These are phyloP conservation scores for Drosophila quadrilineata DNA, from an alignment of 1,140 invertebrate genomes.

Conservation along the genomic window DNA sequence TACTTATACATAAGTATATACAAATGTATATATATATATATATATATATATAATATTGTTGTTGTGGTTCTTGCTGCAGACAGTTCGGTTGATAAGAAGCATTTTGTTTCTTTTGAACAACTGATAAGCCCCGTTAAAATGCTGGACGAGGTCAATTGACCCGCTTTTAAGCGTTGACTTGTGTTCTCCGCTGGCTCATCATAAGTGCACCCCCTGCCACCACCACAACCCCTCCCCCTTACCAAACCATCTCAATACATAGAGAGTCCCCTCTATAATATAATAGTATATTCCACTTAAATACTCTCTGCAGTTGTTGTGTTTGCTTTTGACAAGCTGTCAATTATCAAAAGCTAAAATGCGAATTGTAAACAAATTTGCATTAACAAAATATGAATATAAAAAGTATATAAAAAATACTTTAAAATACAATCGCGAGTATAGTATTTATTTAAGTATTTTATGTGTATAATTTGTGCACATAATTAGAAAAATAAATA, in stretches of 20 bases:
- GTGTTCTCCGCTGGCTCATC: conserved; percentile 29
- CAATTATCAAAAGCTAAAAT: conserved; percentile 34
- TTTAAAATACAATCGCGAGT: no score
- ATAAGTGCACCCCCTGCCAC: conserved; percentile 6
- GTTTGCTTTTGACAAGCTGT: conserved; percentile 35
- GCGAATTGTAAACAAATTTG: conserved; percentile 32
- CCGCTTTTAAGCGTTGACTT: conserved; percentile 42
- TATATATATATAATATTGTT: conserved; percentile 2
- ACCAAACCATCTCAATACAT: neutral
- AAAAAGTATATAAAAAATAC: neutral
- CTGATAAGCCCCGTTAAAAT: conserved; percentile 48
- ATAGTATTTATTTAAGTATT: no score
- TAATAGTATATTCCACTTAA: no score
- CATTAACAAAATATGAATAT: conserved; percentile 9
- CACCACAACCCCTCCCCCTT: neutral
- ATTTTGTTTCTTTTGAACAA: conserved; percentile 44
- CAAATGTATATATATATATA: neutral
- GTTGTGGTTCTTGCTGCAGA: conserved; percentile 18
- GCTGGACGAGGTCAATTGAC: conserved; percentile 47
- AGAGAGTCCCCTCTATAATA: neutral
- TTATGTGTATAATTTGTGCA: no score
- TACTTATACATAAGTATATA: neutral
- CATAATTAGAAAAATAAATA: conserved; percentile 44
- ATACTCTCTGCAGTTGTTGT: neutral
- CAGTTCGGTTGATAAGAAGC: conserved; percentile 38